Evolutionary conservation across 2,113 vertebrate species (phyloP), one percentile per base, ranked within the genome.

Genomic region (Brachyhypopomus gauderio): DNA sequence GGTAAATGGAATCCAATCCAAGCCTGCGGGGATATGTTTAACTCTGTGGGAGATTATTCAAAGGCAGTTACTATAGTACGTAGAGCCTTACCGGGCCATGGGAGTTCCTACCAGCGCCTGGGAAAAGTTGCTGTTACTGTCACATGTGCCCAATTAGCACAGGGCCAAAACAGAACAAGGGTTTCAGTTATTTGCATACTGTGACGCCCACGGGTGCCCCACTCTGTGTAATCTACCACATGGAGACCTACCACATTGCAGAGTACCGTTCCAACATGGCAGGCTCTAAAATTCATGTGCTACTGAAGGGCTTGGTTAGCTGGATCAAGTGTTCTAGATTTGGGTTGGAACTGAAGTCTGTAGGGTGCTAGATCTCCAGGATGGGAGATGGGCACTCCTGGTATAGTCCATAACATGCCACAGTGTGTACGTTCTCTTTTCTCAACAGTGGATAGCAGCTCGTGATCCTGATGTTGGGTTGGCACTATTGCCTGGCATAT

Each of bases 11-110:
- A 62, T 60, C 19, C 77, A 34, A 62, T n/a, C 25, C 36, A 3
- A 56, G 11, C 59, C 36, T 62, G 25, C 30, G 27, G 23, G 66
- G 66, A 9, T 41, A 70, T 38, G 36, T 70, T 70, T 70, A 70
- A 34, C 66, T 70, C 66, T 12, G 66, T n/a, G 38, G 66, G 36
- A 70, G 66, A 34, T 67, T 30, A 70, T 70, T 70, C 3, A 17
- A 41, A 59, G 34, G 34, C 19, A 71, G 20, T 69, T 4, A 38
- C 12, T 36, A 38, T 71, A 16, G 34, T 16, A 58, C 58, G 7
- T 56, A 23, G 16, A 58, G 64, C 11, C 52, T 70, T 70, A 20
- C 16, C 66, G 23, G 70, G 52, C 41, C 34, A 58, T 3, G 14
- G 38, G 38, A 3, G 25, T 70, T 59, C 48, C 7, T 41, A 2